Conservation (phyloP, 2,888 invertebrate genomes). For the Plagiodera versicolora region DNA sequence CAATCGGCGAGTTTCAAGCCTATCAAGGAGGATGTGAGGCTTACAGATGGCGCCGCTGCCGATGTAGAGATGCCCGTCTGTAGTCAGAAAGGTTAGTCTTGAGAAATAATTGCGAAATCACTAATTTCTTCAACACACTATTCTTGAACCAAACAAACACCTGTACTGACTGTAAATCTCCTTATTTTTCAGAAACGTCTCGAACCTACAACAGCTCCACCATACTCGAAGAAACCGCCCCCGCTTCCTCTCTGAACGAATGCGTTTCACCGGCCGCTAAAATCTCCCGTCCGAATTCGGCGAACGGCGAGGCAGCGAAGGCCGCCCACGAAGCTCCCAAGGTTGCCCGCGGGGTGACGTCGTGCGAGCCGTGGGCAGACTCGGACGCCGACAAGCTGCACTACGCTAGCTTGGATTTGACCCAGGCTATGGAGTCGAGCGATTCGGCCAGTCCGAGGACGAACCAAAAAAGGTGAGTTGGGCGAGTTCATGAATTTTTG, state of each 20-base stretch:
- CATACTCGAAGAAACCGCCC: slow-evolving; percentile 26
- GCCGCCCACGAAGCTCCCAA: slow-evolving; percentile 28
- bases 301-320: slow-evolving; percentile 45
- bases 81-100: slow-evolving; percentile 27
- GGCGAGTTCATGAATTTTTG: not conserved
- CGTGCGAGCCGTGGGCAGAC: slow-evolving; percentile 50
- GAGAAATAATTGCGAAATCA: too few species aligned
- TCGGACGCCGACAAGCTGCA: slow-evolving; percentile 57
- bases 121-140: too few species aligned
- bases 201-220: slow-evolving; percentile 17
- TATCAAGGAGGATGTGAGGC: slow-evolving; percentile 32
- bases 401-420: slow-evolving; percentile 69
- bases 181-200: slow-evolving; percentile 17
- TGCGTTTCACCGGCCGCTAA: slow-evolving; percentile 41
- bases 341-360: slow-evolving; percentile 50
- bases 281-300: slow-evolving; percentile 50
- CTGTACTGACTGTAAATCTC: too few species aligned
- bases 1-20: slow-evolving; percentile 35
- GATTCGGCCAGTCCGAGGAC: slow-evolving; percentile 43
- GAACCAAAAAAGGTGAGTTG: not conserved
- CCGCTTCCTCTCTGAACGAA: slow-evolving; percentile 23
- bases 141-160: too few species aligned
- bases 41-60: slow-evolving; percentile 29
- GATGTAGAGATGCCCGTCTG: slow-evolving; percentile 18
- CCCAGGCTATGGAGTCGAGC: slow-evolving; percentile 43